Evolutionary conservation across 2,113 vertebrate genomes (phyloP).

Genomic region (Dicrurus megarhynchus): DNA sequence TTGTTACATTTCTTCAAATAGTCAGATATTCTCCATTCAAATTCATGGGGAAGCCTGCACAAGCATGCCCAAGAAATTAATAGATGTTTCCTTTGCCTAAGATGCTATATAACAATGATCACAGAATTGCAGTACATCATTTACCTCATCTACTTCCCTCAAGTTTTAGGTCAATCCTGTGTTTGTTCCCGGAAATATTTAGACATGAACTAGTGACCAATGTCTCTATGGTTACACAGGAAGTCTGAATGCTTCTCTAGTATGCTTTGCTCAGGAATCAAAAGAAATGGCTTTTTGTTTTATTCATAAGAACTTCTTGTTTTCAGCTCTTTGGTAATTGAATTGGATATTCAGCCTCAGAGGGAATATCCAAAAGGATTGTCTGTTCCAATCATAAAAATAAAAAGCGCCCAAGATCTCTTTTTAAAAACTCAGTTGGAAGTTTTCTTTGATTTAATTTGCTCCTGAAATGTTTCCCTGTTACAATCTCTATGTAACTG

Average conservation of each 20-base stretch:
- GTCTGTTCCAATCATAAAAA: not conserved
- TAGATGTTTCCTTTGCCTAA: not conserved
- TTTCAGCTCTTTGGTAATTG: not conserved
- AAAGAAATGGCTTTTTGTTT: not conserved
- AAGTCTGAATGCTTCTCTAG: not conserved
- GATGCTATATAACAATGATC: not conserved
- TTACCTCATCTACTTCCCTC: not conserved
- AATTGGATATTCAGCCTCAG: not conserved
- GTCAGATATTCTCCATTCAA: not conserved
- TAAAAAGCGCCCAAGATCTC: not conserved
- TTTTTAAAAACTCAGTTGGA: not conserved
- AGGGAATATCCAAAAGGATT: not conserved
- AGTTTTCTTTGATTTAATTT: not conserved
- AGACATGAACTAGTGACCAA: not conserved
- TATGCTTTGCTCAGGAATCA: not conserved
- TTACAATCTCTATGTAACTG: not conserved
- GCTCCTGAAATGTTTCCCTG: not conserved
- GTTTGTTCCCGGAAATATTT: not conserved
- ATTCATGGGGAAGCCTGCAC: not conserved
- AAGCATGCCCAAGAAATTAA: not conserved
- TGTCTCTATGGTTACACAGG: not conserved
- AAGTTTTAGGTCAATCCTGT: not conserved
- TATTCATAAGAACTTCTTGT: not conserved
- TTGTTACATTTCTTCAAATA: not conserved
- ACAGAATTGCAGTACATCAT: not conserved